A percentile compares a stretch with the other conserved stretches of the same genome.
These are phyloP conservation scores for Muscicapa comitata DNA, from an alignment of 2,797 vertebrate genomes.

Conservation along the genomic window DNA sequence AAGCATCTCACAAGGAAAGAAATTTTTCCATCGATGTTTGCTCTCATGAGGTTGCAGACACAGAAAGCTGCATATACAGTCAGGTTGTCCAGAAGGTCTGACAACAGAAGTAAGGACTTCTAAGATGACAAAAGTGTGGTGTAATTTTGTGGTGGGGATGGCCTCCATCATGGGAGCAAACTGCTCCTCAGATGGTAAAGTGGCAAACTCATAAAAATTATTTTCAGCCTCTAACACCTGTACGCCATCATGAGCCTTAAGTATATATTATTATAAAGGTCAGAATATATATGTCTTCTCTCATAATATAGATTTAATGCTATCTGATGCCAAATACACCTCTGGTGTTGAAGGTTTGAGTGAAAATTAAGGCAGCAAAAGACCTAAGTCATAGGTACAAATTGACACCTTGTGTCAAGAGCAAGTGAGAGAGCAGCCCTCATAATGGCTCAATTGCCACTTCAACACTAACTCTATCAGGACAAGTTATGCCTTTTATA, in stretches of 20 bases:
- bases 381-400: not conserved
- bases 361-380: not conserved
- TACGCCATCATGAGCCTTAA: not conserved
- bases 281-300: not conserved
- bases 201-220: not conserved
- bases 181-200: not conserved
- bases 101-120: not conserved
- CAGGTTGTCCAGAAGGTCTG: not conserved
- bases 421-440: not conserved
- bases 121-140: not conserved
- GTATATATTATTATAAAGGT: not conserved
- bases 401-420: not conserved
- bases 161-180: not conserved
- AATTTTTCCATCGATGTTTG: not conserved
- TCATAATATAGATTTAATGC: not conserved
- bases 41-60: not conserved
- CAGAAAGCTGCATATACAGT: not conserved
- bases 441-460: not conserved
- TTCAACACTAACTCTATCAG: not conserved
- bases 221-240: not conserved
- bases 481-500: not conserved
- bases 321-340: not conserved
- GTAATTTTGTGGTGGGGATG: not conserved
- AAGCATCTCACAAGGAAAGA: not conserved
- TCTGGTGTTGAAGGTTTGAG: not conserved